Evolutionary conservation across 1,140 invertebrate species (phyloP).

Genomic region (Drosophila nikananu): DNA sequence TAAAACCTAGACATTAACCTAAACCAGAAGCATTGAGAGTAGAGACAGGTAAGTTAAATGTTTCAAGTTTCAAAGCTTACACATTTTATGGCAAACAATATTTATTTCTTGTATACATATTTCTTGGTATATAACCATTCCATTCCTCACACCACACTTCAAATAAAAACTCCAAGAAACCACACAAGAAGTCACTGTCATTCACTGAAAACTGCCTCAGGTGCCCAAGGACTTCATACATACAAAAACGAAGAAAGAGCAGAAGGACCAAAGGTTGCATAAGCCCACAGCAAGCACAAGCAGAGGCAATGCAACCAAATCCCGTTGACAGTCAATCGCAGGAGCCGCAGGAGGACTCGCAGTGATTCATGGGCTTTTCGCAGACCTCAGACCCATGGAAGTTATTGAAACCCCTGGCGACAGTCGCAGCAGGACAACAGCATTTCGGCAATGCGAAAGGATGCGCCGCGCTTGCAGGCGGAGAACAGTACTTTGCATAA

Average conservation of each 20-base stretch:
- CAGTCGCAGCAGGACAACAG: conserved; percentile 40
- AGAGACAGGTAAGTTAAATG: too few relatives aligned
- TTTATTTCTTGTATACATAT: neutral
- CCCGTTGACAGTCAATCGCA: conserved; percentile 66
- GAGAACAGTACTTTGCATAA: conserved; percentile 74
- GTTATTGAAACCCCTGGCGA: conserved; percentile 51
- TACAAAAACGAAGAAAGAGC: conserved; percentile 14
- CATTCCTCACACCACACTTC: too few relatives aligned
- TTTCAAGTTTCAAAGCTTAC: neutral
- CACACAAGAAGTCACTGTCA: neutral
- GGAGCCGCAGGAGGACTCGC: conserved; percentile 45
- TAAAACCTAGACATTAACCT: too few relatives aligned
- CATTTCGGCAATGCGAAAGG: conserved; percentile 34
- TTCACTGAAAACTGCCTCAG: neutral
- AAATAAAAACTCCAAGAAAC: neutral
- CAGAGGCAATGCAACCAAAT: conserved; percentile 54
- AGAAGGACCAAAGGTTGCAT: neutral
- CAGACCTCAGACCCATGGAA: conserved; percentile 8
- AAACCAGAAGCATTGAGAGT: too few relatives aligned
- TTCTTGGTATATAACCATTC: neutral
- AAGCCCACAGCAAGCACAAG: conserved; percentile 17
- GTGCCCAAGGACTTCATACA: neutral
- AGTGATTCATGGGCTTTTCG: conserved; percentile 49
- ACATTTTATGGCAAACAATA: neutral
- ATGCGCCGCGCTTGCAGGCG: conserved; percentile 5